Evolutionary conservation across 37 sponge, comb jelly and placozoan genomes (phyloP).

Genomic region (Cliona cf. orientalis): DNA sequence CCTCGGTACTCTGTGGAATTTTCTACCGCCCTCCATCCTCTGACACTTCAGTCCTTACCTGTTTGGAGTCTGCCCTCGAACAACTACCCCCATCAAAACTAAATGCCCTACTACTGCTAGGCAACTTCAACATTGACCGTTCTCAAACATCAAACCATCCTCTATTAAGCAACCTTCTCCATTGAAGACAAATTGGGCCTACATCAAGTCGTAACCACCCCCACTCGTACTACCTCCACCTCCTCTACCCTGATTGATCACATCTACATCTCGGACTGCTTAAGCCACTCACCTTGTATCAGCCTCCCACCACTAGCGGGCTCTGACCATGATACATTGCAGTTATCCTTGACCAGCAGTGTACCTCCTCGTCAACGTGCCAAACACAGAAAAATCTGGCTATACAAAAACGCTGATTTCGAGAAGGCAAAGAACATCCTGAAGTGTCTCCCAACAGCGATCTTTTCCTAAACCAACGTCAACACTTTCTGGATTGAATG

Average conservation of each 20-base stretch:
- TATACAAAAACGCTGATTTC: not conserved
- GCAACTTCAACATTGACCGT: not conserved
- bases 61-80: not conserved
- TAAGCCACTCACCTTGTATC: not conserved
- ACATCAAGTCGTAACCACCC: not conserved
- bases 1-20: not conserved
- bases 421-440: not conserved
- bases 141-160: not conserved
- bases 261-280: too few relatives aligned
- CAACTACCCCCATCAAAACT: not conserved
- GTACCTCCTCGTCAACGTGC: not conserved
- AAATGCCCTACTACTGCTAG: not conserved
- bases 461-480: not conserved
- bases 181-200: not conserved
- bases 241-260: too few relatives aligned
- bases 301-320: not conserved
- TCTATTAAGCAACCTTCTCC: not conserved
- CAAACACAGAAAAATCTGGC: not conserved
- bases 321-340: not conserved
- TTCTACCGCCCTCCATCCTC: constrained; percentile 1
- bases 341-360: not conserved
- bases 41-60: not conserved
- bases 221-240: not conserved
- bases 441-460: not conserved
- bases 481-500: not conserved